phyloP scores from a whole-genome alignment of 2,113 vertebrate genomes.

The Syrrhaptes paradoxus region DNA sequence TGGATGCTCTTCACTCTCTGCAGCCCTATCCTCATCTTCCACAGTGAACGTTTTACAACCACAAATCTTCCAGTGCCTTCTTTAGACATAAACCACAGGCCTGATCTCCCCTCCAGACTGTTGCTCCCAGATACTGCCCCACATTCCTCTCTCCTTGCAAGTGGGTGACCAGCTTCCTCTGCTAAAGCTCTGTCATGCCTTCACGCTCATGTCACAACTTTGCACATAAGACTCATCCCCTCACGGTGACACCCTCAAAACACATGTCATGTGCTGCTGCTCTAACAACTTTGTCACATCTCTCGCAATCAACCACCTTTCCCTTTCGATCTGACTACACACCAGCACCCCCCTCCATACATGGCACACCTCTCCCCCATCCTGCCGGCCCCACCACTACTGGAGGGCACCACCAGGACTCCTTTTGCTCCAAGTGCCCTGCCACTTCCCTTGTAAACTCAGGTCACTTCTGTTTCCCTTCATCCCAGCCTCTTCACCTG shows the following conservation, averaged over 20 bases:
- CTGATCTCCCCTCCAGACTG: not conserved
- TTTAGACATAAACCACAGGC: not conserved
- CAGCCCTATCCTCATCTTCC: not conserved
- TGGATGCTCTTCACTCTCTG: not conserved
- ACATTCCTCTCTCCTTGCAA: not conserved
- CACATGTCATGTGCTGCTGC: not conserved
- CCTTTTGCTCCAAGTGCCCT: not conserved
- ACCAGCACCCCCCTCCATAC: rapidly evolving
- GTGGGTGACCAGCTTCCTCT: not conserved
- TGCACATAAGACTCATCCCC: not conserved
- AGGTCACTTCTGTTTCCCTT: not conserved
- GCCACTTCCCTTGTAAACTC: not conserved
- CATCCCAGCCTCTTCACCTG: rapidly evolving
- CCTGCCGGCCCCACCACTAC: not conserved
- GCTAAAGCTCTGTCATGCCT: not conserved
- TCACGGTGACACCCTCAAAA: not conserved
- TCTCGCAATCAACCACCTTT: not conserved
- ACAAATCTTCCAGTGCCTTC: not conserved
- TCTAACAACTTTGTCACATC: not conserved
- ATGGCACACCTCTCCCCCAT: not conserved
- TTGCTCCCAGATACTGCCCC: not conserved
- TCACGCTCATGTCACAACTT: not conserved
- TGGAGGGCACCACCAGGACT: not conserved
- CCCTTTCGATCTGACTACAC: not conserved
- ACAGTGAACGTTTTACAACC: not conserved